Base-by-base conservation (phyloP, 2,888 invertebrate species). In the Melanotus villosus region DNA sequence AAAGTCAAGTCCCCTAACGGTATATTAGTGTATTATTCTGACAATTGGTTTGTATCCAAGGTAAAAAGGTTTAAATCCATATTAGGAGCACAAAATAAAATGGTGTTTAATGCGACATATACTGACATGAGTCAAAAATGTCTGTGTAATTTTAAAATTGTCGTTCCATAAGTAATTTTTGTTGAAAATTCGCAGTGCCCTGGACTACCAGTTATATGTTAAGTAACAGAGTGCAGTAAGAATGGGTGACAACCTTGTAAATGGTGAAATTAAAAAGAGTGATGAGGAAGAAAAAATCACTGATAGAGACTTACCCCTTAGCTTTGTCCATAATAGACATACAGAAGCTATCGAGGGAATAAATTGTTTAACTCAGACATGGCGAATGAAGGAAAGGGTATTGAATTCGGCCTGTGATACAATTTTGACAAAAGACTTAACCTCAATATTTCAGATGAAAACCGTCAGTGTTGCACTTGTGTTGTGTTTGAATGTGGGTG, bases 401-500 rank as follows among this genome's bases (percentile, higher is more conserved):
- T 36, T 19, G 30, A 52, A n/a, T n/a, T n/a, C n/a, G n/a, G n/a
- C n/a, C n/a, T n/a, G n/a, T n/a, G n/a, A n/a, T n/a, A n/a, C n/a
- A n/a, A n/a, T n/a, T n/a, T n/a, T n/a, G n/a, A n/a, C n/a, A n/a
- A n/a, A n/a, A n/a, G 19, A 23, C 47, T 47, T 47, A 23, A 12
- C 23, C 21, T 3, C n/a, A 21, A 19, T 68, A 57, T 54, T 59
- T 43, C 85, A 97, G 93, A 98, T 99, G 95, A 99, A 99, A 87
- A 99, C 99, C 0, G 98, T 99, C 68, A 98, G 98, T 85, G 99
- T 99, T 66, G 99, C 99, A 0, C 87, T 99, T 71, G 98, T 99
- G 23, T 86, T 99, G 45, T 99, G 99, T 85, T 89, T 99, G 38
- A 99, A 99, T 86, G 95, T 99, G 64, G 99, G 99, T n/a, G 98